phyloP scores from a whole-genome alignment of 1,140 invertebrate species.

The Samia ricini region DNA sequence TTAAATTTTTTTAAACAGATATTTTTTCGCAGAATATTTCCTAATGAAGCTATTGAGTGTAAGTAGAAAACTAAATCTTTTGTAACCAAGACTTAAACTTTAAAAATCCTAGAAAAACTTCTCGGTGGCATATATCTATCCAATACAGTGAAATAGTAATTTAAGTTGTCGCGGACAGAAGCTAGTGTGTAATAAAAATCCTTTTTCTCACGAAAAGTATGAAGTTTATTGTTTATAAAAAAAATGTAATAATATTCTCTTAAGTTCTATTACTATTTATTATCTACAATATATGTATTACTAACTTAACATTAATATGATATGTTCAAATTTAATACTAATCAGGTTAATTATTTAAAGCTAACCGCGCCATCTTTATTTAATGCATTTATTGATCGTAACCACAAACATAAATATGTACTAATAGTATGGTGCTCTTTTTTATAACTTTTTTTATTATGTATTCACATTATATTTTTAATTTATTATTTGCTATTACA shows the following conservation, averaged over 20 bases:
- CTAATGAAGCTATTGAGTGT: no score
- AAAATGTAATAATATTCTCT: neutral
- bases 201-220: neutral
- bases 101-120: no score
- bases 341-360: neutral
- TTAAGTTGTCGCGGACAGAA: neutral
- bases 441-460: neutral
- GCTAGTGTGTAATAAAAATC: neutral
- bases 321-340: constrained; percentile 10
- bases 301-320: neutral
- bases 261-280: neutral
- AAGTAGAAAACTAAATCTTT: no score
- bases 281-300: neutral
- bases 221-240: neutral
- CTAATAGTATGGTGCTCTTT: neutral
- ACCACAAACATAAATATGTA: neutral
- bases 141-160: no score
- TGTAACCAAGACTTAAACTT: no score
- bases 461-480: neutral
- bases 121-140: no score
- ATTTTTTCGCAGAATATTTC: no score
- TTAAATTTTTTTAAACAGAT: no score
- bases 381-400: neutral
- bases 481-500: no score
- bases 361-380: neutral